A percentile compares a stretch with the other conserved stretches of the same genome.
Conservation (phyloP, 2,888 invertebrate species). For the Crossocerus cetratus region DNA sequence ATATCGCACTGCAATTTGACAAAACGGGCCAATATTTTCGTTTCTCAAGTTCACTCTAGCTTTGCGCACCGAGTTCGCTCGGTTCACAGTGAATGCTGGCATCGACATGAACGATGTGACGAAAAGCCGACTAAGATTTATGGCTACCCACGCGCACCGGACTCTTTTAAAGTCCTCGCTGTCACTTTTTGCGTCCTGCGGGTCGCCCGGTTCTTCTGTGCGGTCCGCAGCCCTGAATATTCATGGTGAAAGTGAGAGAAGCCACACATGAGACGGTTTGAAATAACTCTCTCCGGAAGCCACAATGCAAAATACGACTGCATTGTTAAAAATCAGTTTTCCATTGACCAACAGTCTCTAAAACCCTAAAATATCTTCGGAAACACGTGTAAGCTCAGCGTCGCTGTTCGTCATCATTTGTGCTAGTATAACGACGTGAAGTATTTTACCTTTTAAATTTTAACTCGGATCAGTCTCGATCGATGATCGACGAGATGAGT, state of each 20-base stretch:
- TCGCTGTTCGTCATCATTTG: background rate
- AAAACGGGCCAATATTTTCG: background rate
- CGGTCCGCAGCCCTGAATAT: background rate
- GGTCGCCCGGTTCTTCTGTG: no score
- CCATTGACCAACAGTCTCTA: background rate
- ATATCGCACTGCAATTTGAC: background rate
- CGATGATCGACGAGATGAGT: constrained; percentile 20
- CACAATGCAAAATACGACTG: no score
- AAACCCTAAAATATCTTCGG: background rate
- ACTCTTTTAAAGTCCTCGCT: background rate
- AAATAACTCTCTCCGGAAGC: background rate
- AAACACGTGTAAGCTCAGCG: no score
- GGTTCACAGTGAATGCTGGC: background rate
- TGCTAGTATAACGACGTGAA: background rate
- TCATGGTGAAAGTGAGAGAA: background rate
- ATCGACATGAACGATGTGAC: background rate
- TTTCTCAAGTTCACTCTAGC: background rate
- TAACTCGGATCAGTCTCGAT: constrained; percentile 4
- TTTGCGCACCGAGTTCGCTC: background rate
- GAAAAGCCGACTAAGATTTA: constrained; percentile 24
- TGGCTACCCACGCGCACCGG: background rate
- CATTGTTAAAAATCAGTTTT: no score
- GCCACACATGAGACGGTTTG: background rate
- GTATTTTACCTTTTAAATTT: no score
- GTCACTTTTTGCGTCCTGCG: background rate